Conservation (phyloP, 2,113 vertebrate genomes). For the Gymnarchus niloticus region DNA sequence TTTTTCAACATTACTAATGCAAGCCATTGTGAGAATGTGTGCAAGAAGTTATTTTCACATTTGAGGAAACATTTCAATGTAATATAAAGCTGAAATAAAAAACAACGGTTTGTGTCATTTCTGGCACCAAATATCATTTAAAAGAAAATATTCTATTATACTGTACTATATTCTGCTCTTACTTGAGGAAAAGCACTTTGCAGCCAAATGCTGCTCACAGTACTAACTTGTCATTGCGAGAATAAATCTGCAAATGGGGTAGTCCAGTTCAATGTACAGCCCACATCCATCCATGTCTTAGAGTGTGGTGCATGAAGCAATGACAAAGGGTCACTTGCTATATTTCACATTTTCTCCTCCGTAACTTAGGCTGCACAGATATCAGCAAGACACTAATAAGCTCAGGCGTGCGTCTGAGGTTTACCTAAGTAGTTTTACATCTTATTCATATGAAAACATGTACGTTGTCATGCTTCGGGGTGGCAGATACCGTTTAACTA, state of each 20-base stretch:
- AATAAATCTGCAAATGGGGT: no score
- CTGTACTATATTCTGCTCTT: not conserved
- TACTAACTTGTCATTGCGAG: not conserved
- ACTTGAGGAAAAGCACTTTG: not conserved
- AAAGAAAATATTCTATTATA: no score
- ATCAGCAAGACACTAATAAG: not conserved
- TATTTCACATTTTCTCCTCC: not conserved
- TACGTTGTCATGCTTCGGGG: no score
- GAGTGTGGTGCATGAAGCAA: conserved; percentile 33
- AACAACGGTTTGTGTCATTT: not conserved
- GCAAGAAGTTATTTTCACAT: not conserved
- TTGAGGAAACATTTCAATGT: not conserved
- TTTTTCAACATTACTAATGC: not conserved
- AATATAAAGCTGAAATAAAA: not conserved
- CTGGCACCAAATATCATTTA: not conserved
- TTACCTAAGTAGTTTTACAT: no score
- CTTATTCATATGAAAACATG: no score
- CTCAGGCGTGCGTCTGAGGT: no score
- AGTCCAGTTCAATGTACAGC: not conserved
- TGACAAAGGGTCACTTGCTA: conserved; percentile 30
- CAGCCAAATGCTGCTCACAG: not conserved
- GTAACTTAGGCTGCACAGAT: not conserved
- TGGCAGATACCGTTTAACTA: no score
- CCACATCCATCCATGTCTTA: not conserved
- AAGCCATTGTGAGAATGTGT: not conserved